A percentile compares a stretch with the other conserved stretches of the same genome.
phyloP scores from a whole-genome alignment of 2,113 vertebrate species.

The Phainopepla nitens region DNA sequence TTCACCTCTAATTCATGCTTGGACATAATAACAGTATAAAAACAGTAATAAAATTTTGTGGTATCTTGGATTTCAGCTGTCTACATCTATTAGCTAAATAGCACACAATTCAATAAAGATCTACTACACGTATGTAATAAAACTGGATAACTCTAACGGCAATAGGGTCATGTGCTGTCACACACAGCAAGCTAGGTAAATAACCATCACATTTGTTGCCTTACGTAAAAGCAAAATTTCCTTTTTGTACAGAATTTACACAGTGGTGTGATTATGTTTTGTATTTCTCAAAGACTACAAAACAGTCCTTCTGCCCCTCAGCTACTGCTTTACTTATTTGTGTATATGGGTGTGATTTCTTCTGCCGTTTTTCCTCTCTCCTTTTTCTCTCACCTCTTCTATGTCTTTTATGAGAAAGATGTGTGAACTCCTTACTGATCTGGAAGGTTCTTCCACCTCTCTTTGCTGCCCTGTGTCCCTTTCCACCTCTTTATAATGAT shows the following conservation, averaged over 20 bases:
- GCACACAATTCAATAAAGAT: background rate
- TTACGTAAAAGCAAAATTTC: background rate
- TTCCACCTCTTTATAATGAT: background rate
- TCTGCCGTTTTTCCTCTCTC: background rate
- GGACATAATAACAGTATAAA: background rate
- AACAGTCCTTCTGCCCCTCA: background rate
- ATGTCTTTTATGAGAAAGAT: background rate
- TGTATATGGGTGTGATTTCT: background rate
- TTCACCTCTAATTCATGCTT: background rate
- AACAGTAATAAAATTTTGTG: background rate
- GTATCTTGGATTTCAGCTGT: background rate
- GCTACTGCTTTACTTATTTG: background rate
- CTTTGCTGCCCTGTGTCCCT: background rate
- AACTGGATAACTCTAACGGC: background rate
- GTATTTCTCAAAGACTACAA: background rate
- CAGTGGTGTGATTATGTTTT: background rate
- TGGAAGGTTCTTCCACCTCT: background rate
- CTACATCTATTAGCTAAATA: background rate
- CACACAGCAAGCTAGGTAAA: background rate
- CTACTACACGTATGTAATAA: background rate
- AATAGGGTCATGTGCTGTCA: background rate
- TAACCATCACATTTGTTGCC: background rate
- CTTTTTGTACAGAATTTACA: background rate
- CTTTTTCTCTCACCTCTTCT: background rate
- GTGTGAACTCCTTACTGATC: background rate